Evolutionary conservation across 2,888 invertebrate genomes (phyloP), one percentile per base, ranked within the genome.

Genomic region (Tinea trinotella): DNA sequence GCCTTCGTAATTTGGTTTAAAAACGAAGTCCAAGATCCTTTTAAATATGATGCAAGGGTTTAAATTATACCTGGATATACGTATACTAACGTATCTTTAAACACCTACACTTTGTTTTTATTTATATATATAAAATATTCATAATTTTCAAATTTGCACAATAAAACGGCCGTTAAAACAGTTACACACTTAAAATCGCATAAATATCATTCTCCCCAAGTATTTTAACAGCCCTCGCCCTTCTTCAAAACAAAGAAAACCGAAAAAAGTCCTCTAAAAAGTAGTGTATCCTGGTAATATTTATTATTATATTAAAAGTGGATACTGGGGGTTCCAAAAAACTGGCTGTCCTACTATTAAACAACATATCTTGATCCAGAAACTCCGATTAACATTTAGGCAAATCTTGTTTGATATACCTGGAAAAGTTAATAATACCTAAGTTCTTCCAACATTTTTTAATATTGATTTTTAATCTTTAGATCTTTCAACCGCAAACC

Each of bases 171-270:
- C 77, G 77, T 81, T 76, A 81, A 70, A 74, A 66, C 69, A 65
- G 76, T 74, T 74, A 78, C 72, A 79, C 78, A 82, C 83, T 85
- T 84, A 85, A 84, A 84, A 82, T 76, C 79, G 69, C 83, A 83
- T 85, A 84, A 84, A 81, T 74, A 82, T 71, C 71, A 70, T 71
- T 64, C 67, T 65, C 80, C 76, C 82, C 71, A 73, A 77, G 82
- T n/a, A n/a, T 82, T 82, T 84, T 83, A 83, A 82, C 20, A 79
- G 81, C 68, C 67, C 69, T 66, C 76, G 67, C 79, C 85, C 80
- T 70, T 63, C 61, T 67, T 67, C 69, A 75, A 83, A 84, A 80
- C 75, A 82, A 81, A 72, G 69, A 67, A 60, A 65, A 65, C 44
- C 52, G 18, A 46, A 54, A 78, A 79, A 81, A 73, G 65, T 76